Percentiles rank a stretch among this genome's conserved stretches.
phyloP scores from a whole-genome alignment of 2,888 invertebrate genomes.

The Oxycera nigricornis region DNA sequence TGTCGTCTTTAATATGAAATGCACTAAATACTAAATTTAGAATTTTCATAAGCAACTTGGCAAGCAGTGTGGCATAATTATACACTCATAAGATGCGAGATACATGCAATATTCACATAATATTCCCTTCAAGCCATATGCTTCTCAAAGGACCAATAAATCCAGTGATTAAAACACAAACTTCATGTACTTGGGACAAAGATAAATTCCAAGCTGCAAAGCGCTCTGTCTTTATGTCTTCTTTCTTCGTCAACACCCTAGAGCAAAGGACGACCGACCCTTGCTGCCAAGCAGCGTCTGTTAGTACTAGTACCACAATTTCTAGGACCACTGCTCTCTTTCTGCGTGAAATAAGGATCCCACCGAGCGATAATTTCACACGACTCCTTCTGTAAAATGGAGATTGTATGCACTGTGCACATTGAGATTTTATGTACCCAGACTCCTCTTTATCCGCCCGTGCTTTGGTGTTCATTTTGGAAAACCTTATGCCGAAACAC shows the following conservation, averaged over 20 bases:
- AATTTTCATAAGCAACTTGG: neutral
- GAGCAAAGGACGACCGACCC: neutral
- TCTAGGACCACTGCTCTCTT: neutral
- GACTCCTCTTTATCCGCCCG: neutral
- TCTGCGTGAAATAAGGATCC: conserved; percentile 39
- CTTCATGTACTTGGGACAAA: conserved; percentile 44
- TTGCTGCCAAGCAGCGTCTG: neutral
- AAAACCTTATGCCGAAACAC: neutral
- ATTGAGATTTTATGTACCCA: conserved; percentile 5
- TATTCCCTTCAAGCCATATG: conserved; percentile 33
- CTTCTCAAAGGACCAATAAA: conserved; percentile 62
- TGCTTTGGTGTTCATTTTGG: neutral
- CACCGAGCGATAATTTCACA: conserved; percentile 45
- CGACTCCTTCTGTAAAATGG: conserved; percentile 38
- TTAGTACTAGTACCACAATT: neutral
- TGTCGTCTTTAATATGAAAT: neutral
- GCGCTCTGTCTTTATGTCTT: neutral
- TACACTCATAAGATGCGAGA: conserved; percentile 13
- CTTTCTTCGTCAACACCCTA: conserved; percentile 10
- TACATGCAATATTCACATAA: conserved; percentile 40
- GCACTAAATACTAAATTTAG: neutral
- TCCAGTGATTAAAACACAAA: conserved; percentile 60
- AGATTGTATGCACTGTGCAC: conserved; percentile 33
- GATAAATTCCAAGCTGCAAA: conserved; percentile 42
- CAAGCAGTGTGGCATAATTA: neutral